Conservation (phyloP, 2,797 vertebrate species). For the Meda fulgida region DNA sequence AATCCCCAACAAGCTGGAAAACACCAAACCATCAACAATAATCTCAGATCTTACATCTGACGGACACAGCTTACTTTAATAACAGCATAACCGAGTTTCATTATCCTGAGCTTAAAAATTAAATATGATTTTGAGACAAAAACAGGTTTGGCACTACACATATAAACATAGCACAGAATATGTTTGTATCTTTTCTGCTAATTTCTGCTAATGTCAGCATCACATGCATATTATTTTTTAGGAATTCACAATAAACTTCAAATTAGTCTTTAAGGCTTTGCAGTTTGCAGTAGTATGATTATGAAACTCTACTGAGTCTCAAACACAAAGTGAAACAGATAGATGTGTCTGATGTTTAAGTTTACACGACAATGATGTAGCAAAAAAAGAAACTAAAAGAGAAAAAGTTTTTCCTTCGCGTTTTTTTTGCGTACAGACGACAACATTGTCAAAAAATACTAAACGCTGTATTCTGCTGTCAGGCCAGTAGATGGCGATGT, state of each 20-base stretch:
- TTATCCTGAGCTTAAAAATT: neutral
- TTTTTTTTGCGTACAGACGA: too few relatives aligned
- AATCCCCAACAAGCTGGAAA: neutral
- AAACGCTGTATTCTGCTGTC: too few relatives aligned
- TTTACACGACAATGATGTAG: too few relatives aligned
- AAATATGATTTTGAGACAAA: neutral
- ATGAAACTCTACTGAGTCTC: neutral
- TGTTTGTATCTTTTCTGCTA: neutral
- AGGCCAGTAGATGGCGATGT: too few relatives aligned
- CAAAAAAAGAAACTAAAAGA: too few relatives aligned
- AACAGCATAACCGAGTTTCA: neutral
- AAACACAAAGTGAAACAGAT: neutral
- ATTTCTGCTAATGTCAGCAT: neutral
- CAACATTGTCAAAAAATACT: too few relatives aligned
- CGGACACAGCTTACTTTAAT: neutral
- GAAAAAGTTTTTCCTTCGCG: too few relatives aligned
- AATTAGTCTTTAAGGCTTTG: neutral
- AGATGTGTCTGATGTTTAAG: neutral
- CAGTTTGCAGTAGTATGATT: neutral
- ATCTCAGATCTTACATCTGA: slow-evolving; percentile 1
- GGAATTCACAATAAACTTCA: neutral
- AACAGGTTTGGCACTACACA: neutral
- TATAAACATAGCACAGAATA: neutral
- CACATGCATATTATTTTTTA: neutral
- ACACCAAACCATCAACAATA: neutral